These are phyloP conservation scores for Syrrhaptes paradoxus DNA, from an alignment of 2,113 vertebrate species.

Conservation along the genomic window DNA sequence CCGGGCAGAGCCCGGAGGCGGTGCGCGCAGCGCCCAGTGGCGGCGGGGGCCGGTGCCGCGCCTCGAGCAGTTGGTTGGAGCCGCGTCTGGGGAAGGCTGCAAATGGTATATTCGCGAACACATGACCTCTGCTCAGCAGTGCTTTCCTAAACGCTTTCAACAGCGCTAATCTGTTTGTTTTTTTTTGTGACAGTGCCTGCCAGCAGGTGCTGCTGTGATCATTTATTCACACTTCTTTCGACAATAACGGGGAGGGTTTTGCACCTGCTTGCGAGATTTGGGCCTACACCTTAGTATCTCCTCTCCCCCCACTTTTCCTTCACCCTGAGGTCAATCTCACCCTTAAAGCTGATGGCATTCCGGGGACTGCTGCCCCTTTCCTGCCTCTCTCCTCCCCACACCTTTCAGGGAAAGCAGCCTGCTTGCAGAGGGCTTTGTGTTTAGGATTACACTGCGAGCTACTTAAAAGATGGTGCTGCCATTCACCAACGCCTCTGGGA, in stretches of 20 bases:
- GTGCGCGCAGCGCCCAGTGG: no score
- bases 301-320: neutral
- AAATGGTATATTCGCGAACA: no score
- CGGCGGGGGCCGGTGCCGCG: no score
- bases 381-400: neutral
- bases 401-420: neutral
- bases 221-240: neutral
- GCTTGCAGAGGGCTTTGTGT: neutral
- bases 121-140: accelerated
- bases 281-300: neutral
- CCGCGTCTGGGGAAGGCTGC: neutral
- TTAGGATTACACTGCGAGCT: neutral
- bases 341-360: neutral
- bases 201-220: neutral
- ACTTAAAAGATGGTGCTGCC: neutral
- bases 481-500: neutral
- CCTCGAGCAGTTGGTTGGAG: neutral
- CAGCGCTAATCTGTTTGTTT: neutral
- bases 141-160: neutral
- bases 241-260: neutral
- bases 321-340: neutral
- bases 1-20: no score
- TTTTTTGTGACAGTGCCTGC: neutral
- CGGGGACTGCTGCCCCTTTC: neutral
- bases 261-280: neutral